Evolutionary conservation across 2,797 vertebrate genomes (phyloP).

Genomic region (Eospalax fontanierii): DNA sequence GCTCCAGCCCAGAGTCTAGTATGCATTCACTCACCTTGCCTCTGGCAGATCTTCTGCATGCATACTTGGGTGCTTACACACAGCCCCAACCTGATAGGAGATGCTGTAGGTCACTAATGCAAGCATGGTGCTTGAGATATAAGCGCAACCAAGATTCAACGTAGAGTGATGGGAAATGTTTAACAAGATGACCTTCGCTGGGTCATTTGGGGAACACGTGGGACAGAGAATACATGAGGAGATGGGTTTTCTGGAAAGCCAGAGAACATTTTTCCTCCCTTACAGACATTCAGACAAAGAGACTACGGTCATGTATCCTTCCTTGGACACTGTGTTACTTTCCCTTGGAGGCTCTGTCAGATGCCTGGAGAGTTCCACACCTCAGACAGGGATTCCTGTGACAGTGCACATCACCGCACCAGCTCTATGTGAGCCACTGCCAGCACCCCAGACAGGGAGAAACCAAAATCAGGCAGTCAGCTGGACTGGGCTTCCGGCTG

Average conservation of each 20-base stretch:
- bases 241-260: background rate
- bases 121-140: background rate
- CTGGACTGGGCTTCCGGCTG: background rate
- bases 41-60: accelerated
- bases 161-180: background rate
- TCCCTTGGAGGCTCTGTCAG: background rate
- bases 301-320: background rate
- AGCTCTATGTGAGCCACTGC: background rate
- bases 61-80: accelerated
- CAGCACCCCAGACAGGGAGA: accelerated
- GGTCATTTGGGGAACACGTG: background rate
- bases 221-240: background rate
- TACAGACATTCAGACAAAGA: background rate
- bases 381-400: accelerated
- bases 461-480: background rate
- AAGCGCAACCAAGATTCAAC: background rate
- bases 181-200: background rate
- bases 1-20: constrained; percentile 18
- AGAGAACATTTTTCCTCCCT: background rate
- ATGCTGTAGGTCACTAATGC: background rate
- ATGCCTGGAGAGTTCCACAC: background rate
- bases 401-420: background rate
- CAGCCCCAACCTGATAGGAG: background rate
- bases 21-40: background rate
- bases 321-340: accelerated